phyloP scores from a whole-genome alignment of 2,888 invertebrate species.

The Chaitophorus viminalis region DNA sequence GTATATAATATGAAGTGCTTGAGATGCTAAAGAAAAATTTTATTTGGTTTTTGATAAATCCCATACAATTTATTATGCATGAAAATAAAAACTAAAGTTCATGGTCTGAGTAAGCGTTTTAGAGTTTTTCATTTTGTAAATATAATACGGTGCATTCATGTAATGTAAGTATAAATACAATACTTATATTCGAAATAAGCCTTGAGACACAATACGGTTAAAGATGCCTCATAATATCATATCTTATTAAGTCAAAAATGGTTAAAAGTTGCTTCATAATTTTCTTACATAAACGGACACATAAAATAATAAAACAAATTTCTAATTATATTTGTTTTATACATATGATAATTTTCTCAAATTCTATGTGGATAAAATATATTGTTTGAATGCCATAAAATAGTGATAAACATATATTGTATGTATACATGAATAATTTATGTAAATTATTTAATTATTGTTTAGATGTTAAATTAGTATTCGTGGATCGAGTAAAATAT shows the following conservation, averaged over 20 bases:
- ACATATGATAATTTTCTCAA: not conserved
- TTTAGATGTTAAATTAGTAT: not conserved
- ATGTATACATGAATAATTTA: not conserved
- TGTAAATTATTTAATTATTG: not conserved
- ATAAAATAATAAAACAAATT: no score
- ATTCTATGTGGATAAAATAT: not conserved
- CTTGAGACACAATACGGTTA: no score
- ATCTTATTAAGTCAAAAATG: no score
- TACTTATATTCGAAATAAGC: no score
- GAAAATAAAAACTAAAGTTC: not conserved
- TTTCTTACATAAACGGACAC: no score
- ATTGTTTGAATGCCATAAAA: not conserved
- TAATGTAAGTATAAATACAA: not conserved
- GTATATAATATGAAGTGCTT: not conserved
- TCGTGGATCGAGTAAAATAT: not conserved
- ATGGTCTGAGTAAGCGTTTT: not conserved
- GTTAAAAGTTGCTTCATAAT: no score
- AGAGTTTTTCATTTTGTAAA: not conserved
- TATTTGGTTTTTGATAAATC: conserved; percentile 1
- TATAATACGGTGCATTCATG: not conserved
- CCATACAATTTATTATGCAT: not conserved
- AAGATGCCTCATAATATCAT: no score
- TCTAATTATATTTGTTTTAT: no score
- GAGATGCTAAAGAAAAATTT: not conserved
- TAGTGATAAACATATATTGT: not conserved